Evolutionary conservation across 2,888 invertebrate genomes (phyloP), one percentile per base, ranked within the genome.

Genomic region (Eupelmus urozonus): DNA sequence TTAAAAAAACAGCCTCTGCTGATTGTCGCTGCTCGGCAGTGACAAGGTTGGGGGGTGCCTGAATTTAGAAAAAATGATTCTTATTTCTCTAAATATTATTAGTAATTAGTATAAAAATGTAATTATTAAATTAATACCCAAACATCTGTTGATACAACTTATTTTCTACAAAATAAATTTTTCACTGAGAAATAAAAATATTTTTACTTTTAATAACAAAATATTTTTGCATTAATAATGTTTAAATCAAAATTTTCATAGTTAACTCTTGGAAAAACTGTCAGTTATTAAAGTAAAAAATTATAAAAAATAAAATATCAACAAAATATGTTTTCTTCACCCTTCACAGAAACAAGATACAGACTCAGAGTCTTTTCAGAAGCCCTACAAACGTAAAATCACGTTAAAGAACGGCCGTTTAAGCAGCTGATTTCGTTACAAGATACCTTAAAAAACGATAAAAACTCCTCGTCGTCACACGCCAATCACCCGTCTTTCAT

Each of bases 21-120:
- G 93, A 93, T 83, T 94, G 94, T 78, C 97, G 92, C 89, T 97
- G 96, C 83, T 96, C 95, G 83, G 93, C 91, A 53, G 93, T 93
- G 67, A 96, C 95, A 83, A 95, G 84, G 88, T 94, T 94, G 79
- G 96, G 96, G 53, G 96, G 94, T 79, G 96, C 96, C 96, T 96
- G 87, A 20, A 67, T 34, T 0, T 34, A 49, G 55, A 65, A 53
- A 59, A 60, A 67, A 34, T 40, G 3, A 34, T 34, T 34, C 9
- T 34, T 34, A 34, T 34, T 34, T 34, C 9, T 34, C 9, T 34
- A 34, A 34, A 34, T 5, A 34, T 34, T 5, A 34, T 5, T 34
- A 5, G 34, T 34, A 9, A 34, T 34, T 34, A n/a, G n/a, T n/a
- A n/a, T 34, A 34, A 34, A 34, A 34, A 34, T 34, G 34, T 5